Evolutionary conservation across 1,140 invertebrate genomes (phyloP).

Genomic region (Nylanderia fulva): DNA sequence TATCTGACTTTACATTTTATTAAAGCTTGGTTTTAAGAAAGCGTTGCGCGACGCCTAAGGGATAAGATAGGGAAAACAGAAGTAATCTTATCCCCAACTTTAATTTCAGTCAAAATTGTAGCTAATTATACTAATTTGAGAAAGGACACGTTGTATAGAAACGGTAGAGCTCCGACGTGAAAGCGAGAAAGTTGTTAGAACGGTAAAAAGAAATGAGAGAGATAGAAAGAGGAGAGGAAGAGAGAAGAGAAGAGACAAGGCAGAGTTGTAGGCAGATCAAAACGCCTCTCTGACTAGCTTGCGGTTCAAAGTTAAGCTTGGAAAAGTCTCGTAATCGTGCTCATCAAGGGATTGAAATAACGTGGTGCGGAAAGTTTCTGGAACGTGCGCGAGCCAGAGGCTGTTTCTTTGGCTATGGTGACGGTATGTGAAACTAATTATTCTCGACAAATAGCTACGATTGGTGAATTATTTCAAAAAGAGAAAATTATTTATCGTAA

Average conservation of each 20-base stretch:
- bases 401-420: conserved; percentile 34
- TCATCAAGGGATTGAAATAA: conserved; percentile 64
- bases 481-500: neutral
- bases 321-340: conserved; percentile 62
- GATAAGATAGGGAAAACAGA: conserved; percentile 54
- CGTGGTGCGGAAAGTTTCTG: conserved; percentile 37
- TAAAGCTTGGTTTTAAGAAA: neutral
- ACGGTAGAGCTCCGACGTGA: neutral
- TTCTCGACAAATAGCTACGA: conserved; percentile 29
- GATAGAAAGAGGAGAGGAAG: neutral
- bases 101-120: conserved; percentile 72
- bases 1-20: conserved; percentile 31
- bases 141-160: conserved; percentile 43
- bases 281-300: conserved; percentile 55
- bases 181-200: neutral
- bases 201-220: too few relatives aligned
- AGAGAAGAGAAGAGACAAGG: conserved; percentile 20
- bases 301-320: conserved; percentile 51
- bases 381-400: conserved; percentile 1
- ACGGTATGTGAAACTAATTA: conserved; percentile 56
- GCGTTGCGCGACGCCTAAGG: conserved; percentile 14
- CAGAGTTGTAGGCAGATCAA: conserved; percentile 42
- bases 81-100: conserved; percentile 75
- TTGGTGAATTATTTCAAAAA: neutral
- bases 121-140: conserved; percentile 76